A percentile compares a stretch with the other conserved stretches of the same genome.
These are phyloP conservation scores for Theropithecus gelada DNA, from an alignment of 2,113 vertebrate species.

Conservation along the genomic window DNA sequence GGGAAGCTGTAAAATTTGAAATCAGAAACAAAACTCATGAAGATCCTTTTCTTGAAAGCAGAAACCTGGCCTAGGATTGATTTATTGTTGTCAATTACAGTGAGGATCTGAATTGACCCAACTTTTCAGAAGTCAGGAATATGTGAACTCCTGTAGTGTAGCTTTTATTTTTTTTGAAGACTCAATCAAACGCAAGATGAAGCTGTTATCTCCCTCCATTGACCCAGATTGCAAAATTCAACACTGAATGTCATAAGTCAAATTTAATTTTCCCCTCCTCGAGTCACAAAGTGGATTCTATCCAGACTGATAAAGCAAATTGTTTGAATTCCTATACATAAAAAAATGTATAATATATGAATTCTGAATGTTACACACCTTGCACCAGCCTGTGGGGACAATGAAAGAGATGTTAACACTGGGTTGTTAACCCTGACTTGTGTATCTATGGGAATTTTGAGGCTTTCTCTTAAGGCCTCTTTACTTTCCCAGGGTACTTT, in stretches of 20 bases:
- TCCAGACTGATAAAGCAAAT: background rate
- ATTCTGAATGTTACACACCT: background rate
- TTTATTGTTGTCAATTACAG: slow-evolving; percentile 12
- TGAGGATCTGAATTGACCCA: background rate
- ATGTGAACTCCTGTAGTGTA: background rate
- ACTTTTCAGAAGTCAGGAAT: slow-evolving; percentile 25
- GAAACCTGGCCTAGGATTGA: background rate
- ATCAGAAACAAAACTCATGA: background rate
- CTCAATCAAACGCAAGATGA: background rate
- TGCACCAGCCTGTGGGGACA: background rate
- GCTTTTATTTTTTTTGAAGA: background rate
- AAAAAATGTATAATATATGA: background rate
- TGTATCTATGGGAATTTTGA: too few species aligned
- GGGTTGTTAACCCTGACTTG: background rate
- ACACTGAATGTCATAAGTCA: background rate
- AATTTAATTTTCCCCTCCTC: background rate
- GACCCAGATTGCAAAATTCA: background rate
- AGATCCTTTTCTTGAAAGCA: background rate
- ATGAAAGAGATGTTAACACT: background rate
- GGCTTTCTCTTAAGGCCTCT: background rate
- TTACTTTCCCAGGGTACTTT: background rate
- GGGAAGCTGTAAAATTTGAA: slow-evolving; percentile 9
- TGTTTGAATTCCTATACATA: background rate
- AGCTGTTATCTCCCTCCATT: background rate
- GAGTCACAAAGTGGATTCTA: background rate